Evolutionary conservation across 1,140 invertebrate species (phyloP).

Genomic region (Venturia canescens): DNA sequence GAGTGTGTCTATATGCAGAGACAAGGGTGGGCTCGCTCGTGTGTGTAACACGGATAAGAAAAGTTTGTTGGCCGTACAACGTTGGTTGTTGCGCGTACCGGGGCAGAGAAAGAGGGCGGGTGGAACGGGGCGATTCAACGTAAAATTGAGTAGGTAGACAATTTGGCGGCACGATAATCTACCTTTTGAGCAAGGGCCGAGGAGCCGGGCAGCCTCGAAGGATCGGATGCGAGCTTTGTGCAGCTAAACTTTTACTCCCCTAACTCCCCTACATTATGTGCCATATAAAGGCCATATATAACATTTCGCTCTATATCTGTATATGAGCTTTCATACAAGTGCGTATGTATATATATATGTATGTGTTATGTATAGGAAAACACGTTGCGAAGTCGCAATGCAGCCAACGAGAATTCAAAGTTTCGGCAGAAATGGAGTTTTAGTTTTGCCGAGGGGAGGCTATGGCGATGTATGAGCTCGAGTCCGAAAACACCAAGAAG

Average conservation of each 20-base stretch:
- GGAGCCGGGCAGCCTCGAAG: neutral
- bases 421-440: too few relatives aligned
- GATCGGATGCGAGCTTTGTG: conserved; percentile 13
- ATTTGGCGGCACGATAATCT: conserved; percentile 36
- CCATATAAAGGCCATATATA: neutral
- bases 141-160: conserved; percentile 38
- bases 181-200: neutral
- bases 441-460: too few relatives aligned
- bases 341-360: conserved; percentile 21
- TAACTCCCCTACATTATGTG: conserved; percentile 13
- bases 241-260: conserved; percentile 8
- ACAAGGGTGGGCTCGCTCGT: too few relatives aligned
- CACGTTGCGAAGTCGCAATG: neutral
- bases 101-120: neutral
- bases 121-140: neutral
- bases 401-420: too few relatives aligned
- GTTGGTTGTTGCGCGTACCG: neutral
- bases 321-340: neutral
- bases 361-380: neutral
- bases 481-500: too few relatives aligned
- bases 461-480: too few relatives aligned
- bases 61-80: conserved; percentile 6
- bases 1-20: neutral
- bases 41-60: neutral
- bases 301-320: neutral